Conservation (phyloP, 2,113 vertebrate genomes). For the Etia nguti region DNA sequence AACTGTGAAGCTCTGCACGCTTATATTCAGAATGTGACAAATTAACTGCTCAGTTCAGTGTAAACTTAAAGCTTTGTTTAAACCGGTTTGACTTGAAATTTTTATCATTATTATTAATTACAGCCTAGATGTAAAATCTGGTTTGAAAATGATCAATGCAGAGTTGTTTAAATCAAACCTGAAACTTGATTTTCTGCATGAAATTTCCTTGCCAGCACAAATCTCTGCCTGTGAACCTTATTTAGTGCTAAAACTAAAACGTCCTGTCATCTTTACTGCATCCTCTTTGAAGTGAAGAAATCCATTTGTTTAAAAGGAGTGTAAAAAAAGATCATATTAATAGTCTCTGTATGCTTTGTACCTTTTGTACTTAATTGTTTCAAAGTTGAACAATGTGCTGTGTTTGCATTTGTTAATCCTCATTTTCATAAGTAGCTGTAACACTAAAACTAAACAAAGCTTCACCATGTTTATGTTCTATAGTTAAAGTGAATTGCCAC, state of each 20-base stretch:
- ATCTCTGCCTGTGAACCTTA: neutral
- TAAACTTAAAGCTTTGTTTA: neutral
- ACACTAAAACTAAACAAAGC: neutral
- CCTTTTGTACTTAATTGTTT: neutral
- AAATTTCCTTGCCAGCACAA: neutral
- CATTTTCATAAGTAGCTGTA: too few relatives aligned
- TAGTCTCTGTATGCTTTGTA: neutral
- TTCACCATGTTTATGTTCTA: conserved; percentile 9
- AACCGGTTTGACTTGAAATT: neutral
- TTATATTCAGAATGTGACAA: neutral
- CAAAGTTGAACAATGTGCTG: neutral
- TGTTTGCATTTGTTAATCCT: neutral
- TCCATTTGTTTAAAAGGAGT: too few relatives aligned
- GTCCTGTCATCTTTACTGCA: neutral
- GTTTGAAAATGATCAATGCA: neutral
- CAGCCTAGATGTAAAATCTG: neutral
- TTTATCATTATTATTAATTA: neutral
- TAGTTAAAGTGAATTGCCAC: neutral
- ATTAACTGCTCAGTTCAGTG: neutral
- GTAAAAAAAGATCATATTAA: neutral
- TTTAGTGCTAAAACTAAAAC: neutral
- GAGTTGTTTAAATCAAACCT: neutral
- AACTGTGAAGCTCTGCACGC: neutral
- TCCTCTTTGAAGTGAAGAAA: neutral
- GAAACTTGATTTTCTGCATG: neutral